Base-by-base conservation (phyloP, 2,113 vertebrate species). In the Trinectes maculatus region DNA sequence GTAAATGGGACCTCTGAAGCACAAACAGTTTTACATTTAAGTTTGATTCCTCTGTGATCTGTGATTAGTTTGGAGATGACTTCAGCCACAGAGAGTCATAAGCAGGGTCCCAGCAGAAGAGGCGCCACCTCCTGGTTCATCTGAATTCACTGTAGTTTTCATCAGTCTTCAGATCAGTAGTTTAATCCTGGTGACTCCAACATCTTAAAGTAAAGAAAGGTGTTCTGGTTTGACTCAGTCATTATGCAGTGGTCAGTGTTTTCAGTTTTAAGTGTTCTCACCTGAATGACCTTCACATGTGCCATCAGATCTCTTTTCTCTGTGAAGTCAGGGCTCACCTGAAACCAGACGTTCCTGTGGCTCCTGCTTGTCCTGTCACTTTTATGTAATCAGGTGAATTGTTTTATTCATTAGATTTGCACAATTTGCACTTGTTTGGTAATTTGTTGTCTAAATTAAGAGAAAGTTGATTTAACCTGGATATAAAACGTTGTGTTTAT, bases 381-480 rank as follows among this genome's bases (percentile, higher is more conserved):
- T 34, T 2, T 64, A 16, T 64, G 13, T 15, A 51, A 25, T 39
- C 62, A 46, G 51, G 19, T 59, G 2, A 59, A 58, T 36, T 3
- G 18, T 73, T 51, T 68, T 39, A 40, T 19, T 37, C 6, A n/a
- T 44, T 9, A 39, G 34, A 60, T 49, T 26, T 66, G 39, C 53
- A 44, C 55, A 44, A 8, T 63, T 70, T 64, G 46, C 51, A 73
- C 69, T n/a, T 28, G 13, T 44, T 15, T 57, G 43, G 34, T 58
- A 5, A 52, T 71, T 29, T 52, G 26, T 8, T 51, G 15, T 66
- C 10, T 56, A 49, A 39, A 56, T 28, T 8, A 3, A 21, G 3
- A 53, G 21, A 31, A 13, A 5, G 21, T 33, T 1, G 4, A 18
- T 46, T 65, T 22, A 47, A n/a, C 56, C 24, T 36, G 8, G 11